Percentiles rank a stretch among this genome's conserved stretches.
Evolutionary conservation across 2,797 vertebrate genomes (phyloP).

Genomic region (Acanthurus tractus): DNA sequence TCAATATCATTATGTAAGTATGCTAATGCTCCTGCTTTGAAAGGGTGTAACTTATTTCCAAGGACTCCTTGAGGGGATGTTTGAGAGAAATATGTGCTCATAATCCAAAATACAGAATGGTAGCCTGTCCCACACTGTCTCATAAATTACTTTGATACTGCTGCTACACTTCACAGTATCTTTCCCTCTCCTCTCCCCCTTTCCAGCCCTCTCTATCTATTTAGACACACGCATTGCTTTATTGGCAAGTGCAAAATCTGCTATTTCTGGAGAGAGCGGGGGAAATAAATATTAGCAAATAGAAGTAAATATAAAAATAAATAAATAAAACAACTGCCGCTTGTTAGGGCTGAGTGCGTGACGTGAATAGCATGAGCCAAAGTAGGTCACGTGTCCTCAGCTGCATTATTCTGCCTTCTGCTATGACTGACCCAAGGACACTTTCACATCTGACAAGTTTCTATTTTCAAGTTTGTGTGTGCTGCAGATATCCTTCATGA

Average conservation of each 20-base stretch:
- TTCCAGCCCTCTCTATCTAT: constrained; percentile 1
- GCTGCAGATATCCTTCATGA: not conserved
- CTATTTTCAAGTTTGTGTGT: not conserved
- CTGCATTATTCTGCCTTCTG: constrained; percentile 17
- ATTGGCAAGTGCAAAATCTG: constrained; percentile 4
- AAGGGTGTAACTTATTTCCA: constrained; percentile 52
- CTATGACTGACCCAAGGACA: constrained; percentile 31
- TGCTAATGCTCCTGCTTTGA: constrained; percentile 59
- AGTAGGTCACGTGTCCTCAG: constrained; percentile 31
- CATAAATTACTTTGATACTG: constrained; percentile 42
- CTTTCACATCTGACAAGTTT: constrained; percentile 13
- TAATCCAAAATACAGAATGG: constrained; percentile 57
- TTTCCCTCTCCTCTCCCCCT: not conserved
- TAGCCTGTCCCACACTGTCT: constrained; percentile 30
- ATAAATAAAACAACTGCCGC: constrained; percentile 4
- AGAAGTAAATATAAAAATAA: not conserved
- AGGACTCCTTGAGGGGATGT: constrained; percentile 60
- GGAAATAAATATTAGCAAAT: not conserved
- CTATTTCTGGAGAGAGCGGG: not conserved
- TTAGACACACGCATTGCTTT: not conserved
- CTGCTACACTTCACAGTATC: constrained; percentile 13
- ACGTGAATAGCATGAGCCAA: constrained; percentile 18
- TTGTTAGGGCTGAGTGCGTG: constrained; percentile 18
- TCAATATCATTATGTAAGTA: constrained; percentile 54
- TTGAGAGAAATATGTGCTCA: constrained; percentile 45